Percentiles rank a stretch among this genome's conserved stretches.
phyloP scores from a whole-genome alignment of 2,797 vertebrate genomes.

The Girardinus metallicus region DNA sequence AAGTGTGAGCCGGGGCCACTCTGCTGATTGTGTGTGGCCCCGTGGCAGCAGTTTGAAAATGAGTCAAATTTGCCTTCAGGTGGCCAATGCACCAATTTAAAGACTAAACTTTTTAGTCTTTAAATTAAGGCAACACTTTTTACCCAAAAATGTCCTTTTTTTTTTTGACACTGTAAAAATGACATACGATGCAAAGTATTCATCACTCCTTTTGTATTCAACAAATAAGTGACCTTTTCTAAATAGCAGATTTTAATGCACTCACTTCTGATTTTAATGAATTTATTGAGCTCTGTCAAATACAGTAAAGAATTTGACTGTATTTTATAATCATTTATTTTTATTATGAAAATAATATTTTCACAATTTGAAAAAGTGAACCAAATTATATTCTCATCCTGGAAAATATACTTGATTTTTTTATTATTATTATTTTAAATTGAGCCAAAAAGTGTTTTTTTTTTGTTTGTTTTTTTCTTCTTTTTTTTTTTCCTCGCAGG shows the following conservation, averaged over 20 bases:
- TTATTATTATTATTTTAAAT: not conserved
- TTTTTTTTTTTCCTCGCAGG: accelerated
- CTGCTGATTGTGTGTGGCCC: not conserved
- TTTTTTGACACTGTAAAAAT: not conserved
- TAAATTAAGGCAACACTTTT: not conserved
- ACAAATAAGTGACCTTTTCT: not conserved
- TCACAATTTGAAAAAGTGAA: not conserved
- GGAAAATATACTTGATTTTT: not conserved
- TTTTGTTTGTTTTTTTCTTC: too few species aligned
- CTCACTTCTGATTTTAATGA: not conserved
- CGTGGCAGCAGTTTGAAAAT: not conserved
- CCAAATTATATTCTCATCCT: not conserved
- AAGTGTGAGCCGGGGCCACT: not conserved
- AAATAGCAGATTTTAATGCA: not conserved
- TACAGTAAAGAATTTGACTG: too few species aligned
- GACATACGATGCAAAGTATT: not conserved
- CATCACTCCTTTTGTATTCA: not conserved
- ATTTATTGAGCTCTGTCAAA: not conserved
- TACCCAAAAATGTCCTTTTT: not conserved
- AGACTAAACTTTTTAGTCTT: not conserved
- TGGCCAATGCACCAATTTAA: too few species aligned
- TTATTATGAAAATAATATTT: too few species aligned
- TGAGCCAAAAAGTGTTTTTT: not conserved
- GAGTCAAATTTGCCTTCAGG: not conserved
- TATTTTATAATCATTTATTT: too few species aligned